Percentiles rank a stretch among this genome's conserved stretches.
Evolutionary conservation across 2,888 invertebrate genomes (phyloP).

Genomic region (Neoaliturus tenellus): DNA sequence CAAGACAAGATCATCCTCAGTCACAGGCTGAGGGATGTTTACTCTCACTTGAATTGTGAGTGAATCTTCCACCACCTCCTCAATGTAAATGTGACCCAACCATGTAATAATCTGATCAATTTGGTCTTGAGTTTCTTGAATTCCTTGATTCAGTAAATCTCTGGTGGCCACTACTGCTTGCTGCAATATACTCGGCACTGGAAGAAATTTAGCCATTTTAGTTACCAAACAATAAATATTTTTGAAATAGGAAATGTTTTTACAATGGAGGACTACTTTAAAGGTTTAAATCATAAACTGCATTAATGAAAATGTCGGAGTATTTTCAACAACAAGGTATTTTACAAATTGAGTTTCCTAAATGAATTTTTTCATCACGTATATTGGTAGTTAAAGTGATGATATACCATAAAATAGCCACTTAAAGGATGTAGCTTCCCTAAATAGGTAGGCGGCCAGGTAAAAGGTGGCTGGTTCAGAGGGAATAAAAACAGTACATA

Average conservation of each 20-base stretch:
- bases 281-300: background rate
- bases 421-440: too few relatives aligned
- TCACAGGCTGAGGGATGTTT: background rate
- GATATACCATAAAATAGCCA: too few relatives aligned
- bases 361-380: too few relatives aligned
- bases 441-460: too few relatives aligned
- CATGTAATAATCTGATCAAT: slow-evolving; percentile 10
- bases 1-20: background rate
- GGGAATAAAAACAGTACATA: too few relatives aligned
- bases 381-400: too few relatives aligned
- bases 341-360: too few relatives aligned
- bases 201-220: too few relatives aligned
- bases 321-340: too few relatives aligned
- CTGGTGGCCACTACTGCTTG: slow-evolving; percentile 50
- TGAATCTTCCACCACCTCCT: slow-evolving; percentile 3
- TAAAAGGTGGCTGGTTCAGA: too few relatives aligned
- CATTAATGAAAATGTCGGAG: too few relatives aligned
- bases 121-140: slow-evolving; percentile 5
- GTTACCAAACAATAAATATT: too few relatives aligned
- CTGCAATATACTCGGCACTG: slow-evolving; percentile 56
- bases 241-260: background rate
- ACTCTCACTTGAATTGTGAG: background rate
- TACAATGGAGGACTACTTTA: background rate
- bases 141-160: slow-evolving; percentile 43
- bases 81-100: background rate